Evolutionary conservation across 2,888 invertebrate species (phyloP).

Genomic region (Dryocosmus kuriphilus): DNA sequence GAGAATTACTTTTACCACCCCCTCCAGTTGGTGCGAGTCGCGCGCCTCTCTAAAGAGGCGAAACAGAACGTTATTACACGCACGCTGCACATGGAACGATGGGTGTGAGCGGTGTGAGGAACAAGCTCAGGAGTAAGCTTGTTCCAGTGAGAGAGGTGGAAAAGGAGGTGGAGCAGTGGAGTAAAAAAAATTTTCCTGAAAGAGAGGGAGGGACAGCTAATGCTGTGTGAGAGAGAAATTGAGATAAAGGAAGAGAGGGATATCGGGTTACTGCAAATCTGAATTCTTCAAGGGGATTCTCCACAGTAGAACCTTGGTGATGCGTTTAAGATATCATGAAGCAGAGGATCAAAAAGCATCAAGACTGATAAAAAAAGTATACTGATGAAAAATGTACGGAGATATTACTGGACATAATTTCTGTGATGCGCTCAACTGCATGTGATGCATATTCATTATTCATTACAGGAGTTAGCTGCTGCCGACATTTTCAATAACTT

Average conservation of each 20-base stretch:
- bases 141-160: slow-evolving; percentile 21
- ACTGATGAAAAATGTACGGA: too few relatives aligned
- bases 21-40: slow-evolving; percentile 56
- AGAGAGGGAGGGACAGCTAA: slow-evolving; percentile 14
- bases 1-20: slow-evolving; percentile 49
- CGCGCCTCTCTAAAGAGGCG: slow-evolving; percentile 55
- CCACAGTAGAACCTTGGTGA: too few relatives aligned
- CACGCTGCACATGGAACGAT: slow-evolving; percentile 49
- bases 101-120: slow-evolving; percentile 36
- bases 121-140: slow-evolving; percentile 31
- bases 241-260: background rate
- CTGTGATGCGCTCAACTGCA: background rate
- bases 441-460: background rate
- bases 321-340: too few relatives aligned
- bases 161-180: slow-evolving; percentile 35
- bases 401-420: too few relatives aligned
- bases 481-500: slow-evolving; percentile 29
- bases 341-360: too few relatives aligned
- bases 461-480: slow-evolving; percentile 1
- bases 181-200: slow-evolving; percentile 13
- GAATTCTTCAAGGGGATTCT: slow-evolving; percentile 12
- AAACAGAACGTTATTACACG: slow-evolving; percentile 61
- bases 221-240: background rate
- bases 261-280: background rate
- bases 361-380: too few relatives aligned